A percentile compares a stretch with the other conserved stretches of the same genome.
These are phyloP conservation scores for Idaea biselata DNA, from an alignment of 2,888 invertebrate species.

Conservation along the genomic window DNA sequence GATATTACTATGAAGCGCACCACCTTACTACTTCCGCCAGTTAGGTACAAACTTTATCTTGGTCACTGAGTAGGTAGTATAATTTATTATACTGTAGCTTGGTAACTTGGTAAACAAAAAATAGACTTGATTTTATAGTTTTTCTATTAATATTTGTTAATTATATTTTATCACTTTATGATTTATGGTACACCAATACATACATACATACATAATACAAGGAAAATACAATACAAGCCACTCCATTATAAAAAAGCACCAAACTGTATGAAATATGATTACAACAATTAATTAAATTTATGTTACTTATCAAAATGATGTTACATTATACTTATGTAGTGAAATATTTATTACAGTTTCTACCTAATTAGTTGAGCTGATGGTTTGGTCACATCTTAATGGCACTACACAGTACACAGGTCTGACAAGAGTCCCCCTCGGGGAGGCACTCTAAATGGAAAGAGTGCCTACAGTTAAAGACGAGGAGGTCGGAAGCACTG, in stretches of 20 bases:
- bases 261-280: slow-evolving; percentile 37
- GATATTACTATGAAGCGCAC: no score
- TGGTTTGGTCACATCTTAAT: slow-evolving; percentile 62
- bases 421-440: slow-evolving; percentile 52
- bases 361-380: slow-evolving; percentile 25
- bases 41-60: no score
- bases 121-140: not conserved
- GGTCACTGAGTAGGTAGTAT: no score
- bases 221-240: slow-evolving; percentile 56
- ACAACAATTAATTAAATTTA: slow-evolving; percentile 23
- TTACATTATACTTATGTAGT: slow-evolving; percentile 32
- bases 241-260: slow-evolving; percentile 65
- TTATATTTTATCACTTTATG: not conserved
- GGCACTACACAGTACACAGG: slow-evolving; percentile 67
- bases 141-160: not conserved
- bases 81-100: no score
- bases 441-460: slow-evolving; percentile 93
- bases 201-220: slow-evolving; percentile 24
- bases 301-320: slow-evolving; percentile 32
- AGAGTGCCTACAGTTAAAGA: slow-evolving; percentile 94
- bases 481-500: slow-evolving; percentile 85
- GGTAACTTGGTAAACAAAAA: no score
- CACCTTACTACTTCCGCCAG: no score
- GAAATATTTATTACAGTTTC: slow-evolving; percentile 31
- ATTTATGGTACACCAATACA: not conserved